These are phyloP conservation scores for Gambusia affinis DNA, from an alignment of 2,113 vertebrate species.

Conservation along the genomic window DNA sequence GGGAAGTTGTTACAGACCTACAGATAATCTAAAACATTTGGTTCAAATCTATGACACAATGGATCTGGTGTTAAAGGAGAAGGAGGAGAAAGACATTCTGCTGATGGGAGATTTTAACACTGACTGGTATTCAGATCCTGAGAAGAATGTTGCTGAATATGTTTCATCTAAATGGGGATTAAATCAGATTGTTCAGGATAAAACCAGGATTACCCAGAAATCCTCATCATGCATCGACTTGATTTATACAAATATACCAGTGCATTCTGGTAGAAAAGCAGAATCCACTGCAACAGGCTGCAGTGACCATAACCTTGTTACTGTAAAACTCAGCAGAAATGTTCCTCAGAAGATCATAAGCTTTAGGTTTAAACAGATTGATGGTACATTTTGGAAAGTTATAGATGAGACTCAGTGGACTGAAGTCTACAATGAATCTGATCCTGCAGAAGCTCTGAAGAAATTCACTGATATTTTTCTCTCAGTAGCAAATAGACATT, in stretches of 20 bases:
- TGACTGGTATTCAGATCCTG: neutral
- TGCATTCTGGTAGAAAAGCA: fast-evolving
- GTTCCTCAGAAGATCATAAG: too few relatives aligned
- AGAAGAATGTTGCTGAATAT: too few relatives aligned
- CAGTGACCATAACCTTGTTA: neutral
- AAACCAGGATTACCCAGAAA: neutral
- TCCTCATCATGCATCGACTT: neutral
- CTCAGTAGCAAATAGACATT: fast-evolving
- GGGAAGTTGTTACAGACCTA: neutral
- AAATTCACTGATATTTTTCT: neutral
- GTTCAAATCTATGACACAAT: neutral
- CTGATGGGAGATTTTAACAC: neutral
- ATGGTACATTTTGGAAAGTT: fast-evolving
- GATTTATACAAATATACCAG: neutral
- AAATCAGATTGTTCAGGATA: neutral
- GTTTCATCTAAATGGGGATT: neutral
- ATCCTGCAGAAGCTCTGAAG: neutral
- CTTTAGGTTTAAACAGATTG: neutral
- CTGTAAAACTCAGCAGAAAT: neutral
- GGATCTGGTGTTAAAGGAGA: neutral
- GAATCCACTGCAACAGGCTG: neutral
- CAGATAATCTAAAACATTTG: neutral
- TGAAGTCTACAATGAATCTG: neutral
- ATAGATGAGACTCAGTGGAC: fast-evolving
- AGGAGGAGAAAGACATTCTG: neutral